Base-by-base conservation (phyloP, 2,797 vertebrate genomes). In the Sebastes matsubarae region DNA sequence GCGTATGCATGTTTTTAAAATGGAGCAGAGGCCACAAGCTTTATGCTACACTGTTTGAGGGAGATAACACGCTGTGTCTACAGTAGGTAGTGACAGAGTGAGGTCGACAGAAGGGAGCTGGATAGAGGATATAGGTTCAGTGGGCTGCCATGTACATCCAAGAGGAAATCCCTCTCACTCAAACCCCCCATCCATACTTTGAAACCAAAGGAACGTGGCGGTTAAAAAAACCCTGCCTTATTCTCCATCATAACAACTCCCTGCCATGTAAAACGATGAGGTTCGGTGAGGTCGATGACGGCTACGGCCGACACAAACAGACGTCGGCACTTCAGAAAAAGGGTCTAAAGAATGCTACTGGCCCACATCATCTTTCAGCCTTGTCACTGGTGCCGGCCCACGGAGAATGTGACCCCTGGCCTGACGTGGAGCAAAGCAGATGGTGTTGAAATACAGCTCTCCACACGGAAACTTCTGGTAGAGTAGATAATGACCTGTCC, bases 391-490 rank as follows among this genome's bases (percentile, higher is more conserved):
- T 52, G 79, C 59, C 6, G 32, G 77, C 86, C 90, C 86, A 77
- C 82, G 54, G 81, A 90, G 87, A 93, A 91, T 55, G 80, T 61
- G 83, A 93, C 93, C 92, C 87, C 80, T 90, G 90, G 73, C 88
- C 87, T 64, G 1, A 72, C 14, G 10, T 7, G 75, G 70, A 79
- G 82, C 76, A 87, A 92, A 94, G 92, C 95, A 95, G 94, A 94
- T 95, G 94, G 92, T 72, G 87, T 67, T 90, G 82, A 92, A 93
- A 89, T 32, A 80, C 77, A 77, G 69, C 80, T 59, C 79, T 79
- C 52, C 50, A 75, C 81, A 72, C 8, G 27, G 75, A 88, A 89
- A 80, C 72, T 50, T 88, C 87, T 90, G 86, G 65, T 22, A 61
- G 46, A 6, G 66, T 20, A 75, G 78, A 87, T 85, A 88, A 90